A percentile compares a stretch with the other conserved stretches of the same genome.
phyloP scores from a whole-genome alignment of 2,113 vertebrate genomes.

The Chrysochloris asiatica region DNA sequence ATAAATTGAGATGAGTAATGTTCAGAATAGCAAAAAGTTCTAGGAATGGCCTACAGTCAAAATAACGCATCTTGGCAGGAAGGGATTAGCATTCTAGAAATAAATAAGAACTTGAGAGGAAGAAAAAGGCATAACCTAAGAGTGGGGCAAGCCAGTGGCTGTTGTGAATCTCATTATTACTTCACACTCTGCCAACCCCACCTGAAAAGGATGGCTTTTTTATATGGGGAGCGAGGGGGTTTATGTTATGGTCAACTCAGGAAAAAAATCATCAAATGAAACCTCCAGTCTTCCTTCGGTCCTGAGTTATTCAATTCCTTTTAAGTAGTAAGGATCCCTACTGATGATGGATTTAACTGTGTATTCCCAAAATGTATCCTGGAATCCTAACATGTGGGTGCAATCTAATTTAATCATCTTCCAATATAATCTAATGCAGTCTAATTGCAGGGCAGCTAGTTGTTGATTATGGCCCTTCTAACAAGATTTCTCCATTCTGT shows the following conservation, averaged over 20 bases:
- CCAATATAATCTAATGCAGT: no score
- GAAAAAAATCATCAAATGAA: background rate
- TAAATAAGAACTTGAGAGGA: constrained; percentile 38
- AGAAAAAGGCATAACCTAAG: background rate
- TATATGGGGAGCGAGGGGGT: background rate
- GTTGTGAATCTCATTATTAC: background rate
- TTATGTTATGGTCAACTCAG: background rate
- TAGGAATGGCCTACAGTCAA: background rate
- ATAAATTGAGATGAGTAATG: background rate
- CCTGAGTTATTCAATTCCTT: background rate
- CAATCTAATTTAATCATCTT: background rate
- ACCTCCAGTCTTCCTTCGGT: background rate
- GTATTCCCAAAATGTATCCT: background rate
- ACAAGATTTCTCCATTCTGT: no score
- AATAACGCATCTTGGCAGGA: background rate
- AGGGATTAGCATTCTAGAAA: background rate
- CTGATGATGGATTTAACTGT: background rate
- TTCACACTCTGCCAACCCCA: background rate
- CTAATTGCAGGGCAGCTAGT: no score
- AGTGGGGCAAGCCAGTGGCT: background rate
- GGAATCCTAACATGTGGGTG: background rate
- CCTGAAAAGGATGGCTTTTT: background rate
- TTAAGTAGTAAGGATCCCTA: background rate
- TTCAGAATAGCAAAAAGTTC: constrained; percentile 50
- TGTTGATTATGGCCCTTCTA: no score